A percentile compares a stretch with the other conserved stretches of the same genome.
Evolutionary conservation across 1,140 invertebrate species (phyloP).

Genomic region (Potamilus streckersoni): DNA sequence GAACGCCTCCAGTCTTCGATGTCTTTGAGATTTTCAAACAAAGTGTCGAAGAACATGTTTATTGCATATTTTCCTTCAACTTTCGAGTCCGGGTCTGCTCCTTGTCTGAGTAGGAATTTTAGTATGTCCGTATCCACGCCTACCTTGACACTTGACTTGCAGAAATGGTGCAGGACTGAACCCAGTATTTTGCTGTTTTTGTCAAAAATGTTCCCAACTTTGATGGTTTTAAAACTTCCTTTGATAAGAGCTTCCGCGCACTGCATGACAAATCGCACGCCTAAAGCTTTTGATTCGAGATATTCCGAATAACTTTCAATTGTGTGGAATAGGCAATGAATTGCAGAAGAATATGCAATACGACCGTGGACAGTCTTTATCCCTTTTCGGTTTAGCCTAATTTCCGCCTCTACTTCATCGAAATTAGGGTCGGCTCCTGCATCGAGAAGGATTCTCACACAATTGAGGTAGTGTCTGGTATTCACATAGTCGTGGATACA

Average conservation of each 20-base stretch:
- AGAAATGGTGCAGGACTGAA: constrained; percentile 50
- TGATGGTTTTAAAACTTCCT: constrained; percentile 32
- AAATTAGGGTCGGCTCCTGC: constrained; percentile 51
- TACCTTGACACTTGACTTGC: constrained; percentile 44
- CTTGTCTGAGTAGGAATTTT: constrained; percentile 46
- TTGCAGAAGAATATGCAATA: constrained; percentile 43
- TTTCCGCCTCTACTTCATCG: constrained; percentile 45
- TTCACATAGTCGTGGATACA: constrained; percentile 47
- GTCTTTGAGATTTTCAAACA: constrained; percentile 35
- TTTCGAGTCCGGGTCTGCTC: constrained; percentile 47
- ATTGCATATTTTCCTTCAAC: constrained; percentile 48
- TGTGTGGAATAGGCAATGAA: constrained; percentile 52
- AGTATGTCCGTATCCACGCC: constrained; percentile 46
- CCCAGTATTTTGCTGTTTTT: constrained; percentile 33
- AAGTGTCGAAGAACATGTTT: constrained; percentile 48
- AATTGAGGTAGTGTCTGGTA: constrained; percentile 48
- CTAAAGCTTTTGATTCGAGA: constrained; percentile 43
- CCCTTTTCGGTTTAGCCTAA: constrained; percentile 27
- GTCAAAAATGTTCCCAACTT: constrained; percentile 35
- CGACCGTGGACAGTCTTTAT: constrained; percentile 39
- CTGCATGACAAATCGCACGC: constrained; percentile 44
- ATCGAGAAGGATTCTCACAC: constrained; percentile 41
- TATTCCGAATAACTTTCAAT: constrained; percentile 40
- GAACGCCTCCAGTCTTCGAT: constrained; percentile 7
- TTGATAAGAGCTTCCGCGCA: constrained; percentile 44